These are phyloP conservation scores for Drosophila emarginata DNA, from an alignment of 2,888 invertebrate genomes.

Conservation along the genomic window DNA sequence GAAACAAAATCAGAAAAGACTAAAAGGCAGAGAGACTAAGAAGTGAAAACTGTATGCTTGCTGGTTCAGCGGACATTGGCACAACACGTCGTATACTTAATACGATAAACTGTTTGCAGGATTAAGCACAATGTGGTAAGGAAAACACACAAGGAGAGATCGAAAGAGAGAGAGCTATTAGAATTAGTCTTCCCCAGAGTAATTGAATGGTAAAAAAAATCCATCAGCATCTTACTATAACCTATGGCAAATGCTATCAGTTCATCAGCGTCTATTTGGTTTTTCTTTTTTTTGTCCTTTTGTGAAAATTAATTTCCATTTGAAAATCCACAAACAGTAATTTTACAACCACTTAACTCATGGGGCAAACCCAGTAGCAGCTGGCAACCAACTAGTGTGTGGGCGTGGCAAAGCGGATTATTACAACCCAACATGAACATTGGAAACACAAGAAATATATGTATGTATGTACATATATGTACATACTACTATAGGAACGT, in stretches of 20 bases:
- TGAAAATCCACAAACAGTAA: conserved; percentile 70
- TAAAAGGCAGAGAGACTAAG: conserved; percentile 10
- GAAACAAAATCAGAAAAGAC: conserved; percentile 35
- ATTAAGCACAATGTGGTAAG: conserved; percentile 47
- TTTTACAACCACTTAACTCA: conserved; percentile 71
- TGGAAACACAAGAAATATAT: conserved; percentile 6
- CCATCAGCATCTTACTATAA: neutral
- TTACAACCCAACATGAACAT: conserved; percentile 35
- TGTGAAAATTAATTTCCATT: conserved; percentile 65
- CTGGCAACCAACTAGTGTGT: conserved; percentile 25
- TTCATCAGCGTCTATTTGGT: neutral
- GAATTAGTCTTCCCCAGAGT: neutral
- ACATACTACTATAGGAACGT: neutral
- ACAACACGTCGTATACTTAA: conserved; percentile 61
- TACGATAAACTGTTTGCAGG: conserved; percentile 55
- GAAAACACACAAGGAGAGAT: conserved; percentile 12
- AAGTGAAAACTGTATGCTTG: conserved; percentile 20
- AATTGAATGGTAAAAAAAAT: conserved; percentile 5
- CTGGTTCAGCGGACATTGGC: conserved; percentile 23
- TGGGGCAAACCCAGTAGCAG: conserved; percentile 26
- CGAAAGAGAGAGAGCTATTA: neutral
- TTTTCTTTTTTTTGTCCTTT: conserved; percentile 15
- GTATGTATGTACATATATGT: neutral
- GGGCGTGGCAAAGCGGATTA: conserved; percentile 70
- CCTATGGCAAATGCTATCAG: neutral